Evolutionary conservation across 2,888 invertebrate genomes (phyloP).

Genomic region (Drosophila multiciliata): DNA sequence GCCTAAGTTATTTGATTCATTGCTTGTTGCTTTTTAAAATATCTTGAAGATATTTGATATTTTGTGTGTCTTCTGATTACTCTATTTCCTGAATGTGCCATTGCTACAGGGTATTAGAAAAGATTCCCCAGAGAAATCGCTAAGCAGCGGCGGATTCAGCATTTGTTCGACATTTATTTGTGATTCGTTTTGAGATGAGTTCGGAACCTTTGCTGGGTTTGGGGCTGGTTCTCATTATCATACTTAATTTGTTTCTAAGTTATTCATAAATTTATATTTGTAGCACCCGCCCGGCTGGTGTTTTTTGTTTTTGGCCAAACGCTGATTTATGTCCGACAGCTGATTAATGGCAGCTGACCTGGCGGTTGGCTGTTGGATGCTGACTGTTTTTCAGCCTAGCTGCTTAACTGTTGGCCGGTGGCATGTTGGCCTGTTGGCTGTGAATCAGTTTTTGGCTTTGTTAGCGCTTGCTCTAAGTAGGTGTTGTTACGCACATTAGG

Average conservation of each 20-base stretch:
- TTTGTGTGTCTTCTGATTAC: neutral
- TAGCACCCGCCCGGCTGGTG: slow-evolving; percentile 62
- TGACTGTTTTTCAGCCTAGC: neutral
- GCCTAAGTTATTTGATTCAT: slow-evolving; percentile 68
- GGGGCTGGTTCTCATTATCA: slow-evolving; percentile 65
- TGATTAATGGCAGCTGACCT: slow-evolving; percentile 71
- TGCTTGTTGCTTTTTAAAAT: no score
- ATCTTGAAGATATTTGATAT: neutral
- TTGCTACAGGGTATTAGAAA: slow-evolving; percentile 5
- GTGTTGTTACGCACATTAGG: slow-evolving; percentile 79
- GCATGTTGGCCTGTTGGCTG: slow-evolving; percentile 6
- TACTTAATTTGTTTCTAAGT: slow-evolving; percentile 80
- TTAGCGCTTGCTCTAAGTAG: slow-evolving; percentile 64
- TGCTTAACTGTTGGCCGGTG: slow-evolving; percentile 1
- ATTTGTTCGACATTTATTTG: slow-evolving; percentile 40
- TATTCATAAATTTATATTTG: slow-evolving; percentile 81
- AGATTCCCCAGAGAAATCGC: slow-evolving; percentile 55
- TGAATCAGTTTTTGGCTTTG: slow-evolving; percentile 39
- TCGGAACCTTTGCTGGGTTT: slow-evolving; percentile 30
- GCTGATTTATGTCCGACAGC: slow-evolving; percentile 70
- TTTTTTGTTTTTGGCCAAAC: slow-evolving; percentile 44
- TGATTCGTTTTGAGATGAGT: slow-evolving; percentile 33
- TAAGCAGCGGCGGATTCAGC: slow-evolving; percentile 25
- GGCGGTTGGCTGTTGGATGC: slow-evolving; percentile 27
- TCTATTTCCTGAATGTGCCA: neutral